phyloP scores from a whole-genome alignment of 2,888 invertebrate species.

The Nymphalis urticae region DNA sequence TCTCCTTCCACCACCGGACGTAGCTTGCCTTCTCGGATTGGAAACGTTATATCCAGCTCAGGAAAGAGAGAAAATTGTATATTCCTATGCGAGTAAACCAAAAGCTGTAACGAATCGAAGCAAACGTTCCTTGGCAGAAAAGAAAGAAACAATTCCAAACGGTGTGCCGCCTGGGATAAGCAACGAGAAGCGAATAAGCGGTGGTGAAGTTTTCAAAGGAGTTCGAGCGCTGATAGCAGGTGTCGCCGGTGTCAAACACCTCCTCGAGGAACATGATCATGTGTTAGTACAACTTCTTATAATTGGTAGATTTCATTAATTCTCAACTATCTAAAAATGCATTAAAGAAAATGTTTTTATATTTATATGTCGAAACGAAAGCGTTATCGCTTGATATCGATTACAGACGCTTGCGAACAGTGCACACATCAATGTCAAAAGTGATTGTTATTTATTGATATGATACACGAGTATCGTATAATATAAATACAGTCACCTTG shows the following conservation, averaged over 20 bases:
- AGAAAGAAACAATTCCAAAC: slow-evolving; percentile 41
- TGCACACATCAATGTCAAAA: neutral
- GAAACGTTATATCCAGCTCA: slow-evolving; percentile 63
- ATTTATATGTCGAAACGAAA: neutral
- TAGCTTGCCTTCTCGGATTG: slow-evolving; percentile 84
- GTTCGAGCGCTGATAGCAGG: slow-evolving; percentile 63
- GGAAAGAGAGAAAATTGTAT: slow-evolving; percentile 72
- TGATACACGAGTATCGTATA: too few relatives aligned
- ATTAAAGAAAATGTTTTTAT: neutral
- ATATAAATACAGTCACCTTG: too few relatives aligned
- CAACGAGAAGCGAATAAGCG: slow-evolving; percentile 29
- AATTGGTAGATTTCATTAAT: neutral
- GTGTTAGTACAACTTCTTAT: slow-evolving; percentile 37
- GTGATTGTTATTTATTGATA: neutral
- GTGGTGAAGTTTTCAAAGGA: slow-evolving; percentile 44
- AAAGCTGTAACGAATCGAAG: slow-evolving; percentile 68
- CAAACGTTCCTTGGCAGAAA: slow-evolving; percentile 47
- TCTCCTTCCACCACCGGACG: slow-evolving; percentile 88
- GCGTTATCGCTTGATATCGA: slow-evolving; percentile 15
- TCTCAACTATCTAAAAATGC: neutral
- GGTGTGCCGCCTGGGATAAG: slow-evolving; percentile 31
- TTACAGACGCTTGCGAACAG: slow-evolving; percentile 5
- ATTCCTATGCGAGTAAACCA: slow-evolving; percentile 85
- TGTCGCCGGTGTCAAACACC: slow-evolving; percentile 56
- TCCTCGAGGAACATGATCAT: slow-evolving; percentile 41